Evolutionary conservation across 2,797 vertebrate species (phyloP).

Genomic region (Adelosebastes latens): DNA sequence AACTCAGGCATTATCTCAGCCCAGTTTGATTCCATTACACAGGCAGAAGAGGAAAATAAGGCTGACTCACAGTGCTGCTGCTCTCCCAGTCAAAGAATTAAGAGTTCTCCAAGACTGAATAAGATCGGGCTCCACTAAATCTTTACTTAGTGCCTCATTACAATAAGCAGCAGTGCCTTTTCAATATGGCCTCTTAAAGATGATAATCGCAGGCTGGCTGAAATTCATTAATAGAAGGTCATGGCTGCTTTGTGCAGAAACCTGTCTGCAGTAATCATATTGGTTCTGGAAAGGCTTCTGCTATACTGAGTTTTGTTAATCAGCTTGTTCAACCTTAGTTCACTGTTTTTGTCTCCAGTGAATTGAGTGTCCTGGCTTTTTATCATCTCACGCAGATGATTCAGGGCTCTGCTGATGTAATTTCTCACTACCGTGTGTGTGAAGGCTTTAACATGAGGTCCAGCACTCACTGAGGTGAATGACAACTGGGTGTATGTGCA

Average conservation of each 20-base stretch:
- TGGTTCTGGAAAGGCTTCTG: not conserved
- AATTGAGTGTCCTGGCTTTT: not conserved
- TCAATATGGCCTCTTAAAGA: conserved; percentile 29
- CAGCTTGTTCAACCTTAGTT: conserved; percentile 17
- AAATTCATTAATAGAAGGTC: conserved; percentile 41
- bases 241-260: conserved; percentile 15
- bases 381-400: not conserved
- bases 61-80: conserved; percentile 61
- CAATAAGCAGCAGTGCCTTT: conserved; percentile 23
- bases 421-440: not conserved
- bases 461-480: not conserved
- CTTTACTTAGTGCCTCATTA: conserved; percentile 50
- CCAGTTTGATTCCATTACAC: conserved; percentile 72
- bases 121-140: conserved; percentile 29
- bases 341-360: not conserved
- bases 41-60: conserved; percentile 49
- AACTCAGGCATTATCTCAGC: conserved; percentile 67
- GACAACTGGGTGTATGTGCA: not conserved
- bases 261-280: conserved; percentile 38
- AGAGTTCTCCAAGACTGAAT: conserved; percentile 6
- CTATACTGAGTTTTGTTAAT: conserved; percentile 19
- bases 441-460: not conserved
- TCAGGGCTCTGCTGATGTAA: not conserved
- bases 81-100: conserved; percentile 29
- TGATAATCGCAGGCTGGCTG: conserved; percentile 14